Evolutionary conservation across 2,113 vertebrate species (phyloP).

Genomic region (Eclectus roratus): DNA sequence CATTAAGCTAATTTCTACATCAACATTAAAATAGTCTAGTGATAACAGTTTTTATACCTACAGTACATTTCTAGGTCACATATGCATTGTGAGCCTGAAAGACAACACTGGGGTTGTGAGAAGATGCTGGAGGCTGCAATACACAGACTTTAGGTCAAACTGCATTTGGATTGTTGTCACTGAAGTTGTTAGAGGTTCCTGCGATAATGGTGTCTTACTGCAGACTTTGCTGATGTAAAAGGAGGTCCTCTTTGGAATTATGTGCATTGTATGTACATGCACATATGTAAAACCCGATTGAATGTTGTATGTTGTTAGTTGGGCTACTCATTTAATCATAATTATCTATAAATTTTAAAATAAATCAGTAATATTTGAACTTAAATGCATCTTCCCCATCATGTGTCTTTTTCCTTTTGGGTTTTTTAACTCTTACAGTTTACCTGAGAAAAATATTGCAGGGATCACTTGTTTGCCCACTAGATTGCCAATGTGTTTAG

Average conservation of each 20-base stretch:
- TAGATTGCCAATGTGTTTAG: background rate
- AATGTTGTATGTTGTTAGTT: background rate
- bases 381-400: background rate
- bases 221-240: background rate
- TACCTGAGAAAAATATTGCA: background rate
- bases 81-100: background rate
- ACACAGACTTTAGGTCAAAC: background rate
- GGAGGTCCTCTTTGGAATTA: background rate
- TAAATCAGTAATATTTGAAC: background rate
- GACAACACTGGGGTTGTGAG: background rate
- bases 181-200: background rate
- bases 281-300: background rate
- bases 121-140: background rate
- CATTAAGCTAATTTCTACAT: background rate
- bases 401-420: accelerated
- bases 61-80: background rate
- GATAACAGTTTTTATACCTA: background rate
- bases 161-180: background rate
- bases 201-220: background rate
- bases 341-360: background rate
- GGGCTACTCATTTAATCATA: background rate
- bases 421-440: accelerated
- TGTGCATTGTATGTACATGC: background rate
- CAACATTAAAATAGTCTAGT: background rate
- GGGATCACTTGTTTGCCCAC: background rate